Evolutionary conservation across 2,888 invertebrate genomes (phyloP).

Genomic region (Chamaedrilus cognettii): DNA sequence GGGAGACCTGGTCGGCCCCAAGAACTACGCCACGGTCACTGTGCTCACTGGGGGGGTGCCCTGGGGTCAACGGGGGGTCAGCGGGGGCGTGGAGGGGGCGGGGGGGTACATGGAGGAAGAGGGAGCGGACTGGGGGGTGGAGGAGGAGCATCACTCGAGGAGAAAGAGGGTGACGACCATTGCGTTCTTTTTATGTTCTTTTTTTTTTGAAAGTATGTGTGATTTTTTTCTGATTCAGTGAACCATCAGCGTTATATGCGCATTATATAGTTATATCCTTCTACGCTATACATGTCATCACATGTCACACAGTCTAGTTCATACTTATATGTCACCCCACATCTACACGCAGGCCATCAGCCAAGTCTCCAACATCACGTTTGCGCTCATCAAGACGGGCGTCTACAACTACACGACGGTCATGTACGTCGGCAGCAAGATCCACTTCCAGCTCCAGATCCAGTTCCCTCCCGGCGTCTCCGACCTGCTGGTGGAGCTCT

Average conservation of each 20-base stretch:
- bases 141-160: too few relatives aligned
- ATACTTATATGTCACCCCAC: too few relatives aligned
- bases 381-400: conserved; percentile 29
- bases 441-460: conserved; percentile 43
- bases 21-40: conserved; percentile 8
- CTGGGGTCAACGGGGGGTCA: not conserved
- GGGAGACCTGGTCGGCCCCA: conserved; percentile 22
- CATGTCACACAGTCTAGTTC: not conserved
- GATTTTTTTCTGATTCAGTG: too few relatives aligned
- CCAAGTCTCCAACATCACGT: conserved; percentile 23
- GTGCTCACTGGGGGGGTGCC: too few relatives aligned
- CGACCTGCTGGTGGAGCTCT: conserved; percentile 55
- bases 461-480: conserved; percentile 30
- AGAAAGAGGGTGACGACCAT: too few relatives aligned
- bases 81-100: not conserved
- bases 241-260: too few relatives aligned
- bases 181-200: too few relatives aligned
- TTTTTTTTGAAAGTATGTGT: too few relatives aligned
- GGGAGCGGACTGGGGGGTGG: too few relatives aligned
- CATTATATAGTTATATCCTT: not conserved
- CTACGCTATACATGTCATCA: not conserved
- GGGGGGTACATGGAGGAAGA: not conserved
- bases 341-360: conserved; percentile 1
- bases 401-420: conserved; percentile 26
- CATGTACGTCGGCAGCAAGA: conserved; percentile 43